phyloP scores from a whole-genome alignment of 2,797 vertebrate species.

The Mionectes olivaceus region DNA sequence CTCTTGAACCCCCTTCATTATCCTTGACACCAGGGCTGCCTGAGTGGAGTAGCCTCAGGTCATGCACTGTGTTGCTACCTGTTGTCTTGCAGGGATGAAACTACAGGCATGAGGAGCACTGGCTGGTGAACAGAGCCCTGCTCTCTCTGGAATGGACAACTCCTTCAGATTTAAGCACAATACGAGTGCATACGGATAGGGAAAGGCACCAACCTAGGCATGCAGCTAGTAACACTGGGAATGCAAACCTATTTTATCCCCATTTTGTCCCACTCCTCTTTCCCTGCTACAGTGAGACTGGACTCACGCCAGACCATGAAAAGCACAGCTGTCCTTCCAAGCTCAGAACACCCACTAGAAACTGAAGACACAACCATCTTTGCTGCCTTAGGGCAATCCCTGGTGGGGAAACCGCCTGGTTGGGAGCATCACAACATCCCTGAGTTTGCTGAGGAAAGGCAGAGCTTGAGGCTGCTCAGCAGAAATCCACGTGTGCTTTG shows the following conservation, averaged over 20 bases:
- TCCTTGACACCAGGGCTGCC: not conserved
- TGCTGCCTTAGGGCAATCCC: not conserved
- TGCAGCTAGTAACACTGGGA: accelerated
- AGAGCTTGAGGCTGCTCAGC: not conserved
- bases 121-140: not conserved
- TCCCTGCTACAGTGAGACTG: not conserved
- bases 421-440: not conserved
- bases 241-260: not conserved
- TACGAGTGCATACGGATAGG: not conserved
- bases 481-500: not conserved
- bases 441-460: not conserved
- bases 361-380: not conserved
- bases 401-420: not conserved
- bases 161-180: not conserved
- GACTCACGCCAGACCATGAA: not conserved
- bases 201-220: not conserved
- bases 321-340: not conserved
- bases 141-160: not conserved
- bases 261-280: not conserved
- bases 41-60: not conserved
- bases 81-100: not conserved
- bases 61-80: not conserved
- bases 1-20: not conserved
- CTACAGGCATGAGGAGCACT: not conserved
- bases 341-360: not conserved